These are phyloP conservation scores for Busseola fusca DNA, from an alignment of 2,888 invertebrate genomes.

Conservation along the genomic window DNA sequence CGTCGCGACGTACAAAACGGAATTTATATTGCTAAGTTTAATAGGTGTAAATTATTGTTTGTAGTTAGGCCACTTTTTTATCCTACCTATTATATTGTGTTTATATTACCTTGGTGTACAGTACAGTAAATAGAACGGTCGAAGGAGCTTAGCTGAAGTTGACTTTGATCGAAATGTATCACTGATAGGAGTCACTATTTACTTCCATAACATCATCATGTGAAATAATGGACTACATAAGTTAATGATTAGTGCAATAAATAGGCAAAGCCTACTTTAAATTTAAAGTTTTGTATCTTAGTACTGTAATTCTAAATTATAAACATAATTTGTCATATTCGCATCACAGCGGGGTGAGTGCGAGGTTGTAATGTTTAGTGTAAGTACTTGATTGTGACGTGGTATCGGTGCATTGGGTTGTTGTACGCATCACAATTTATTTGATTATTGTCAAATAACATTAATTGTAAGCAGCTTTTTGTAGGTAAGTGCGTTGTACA, in stretches of 20 bases:
- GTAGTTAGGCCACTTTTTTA: slow-evolving; percentile 56
- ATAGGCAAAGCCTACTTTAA: slow-evolving; percentile 87
- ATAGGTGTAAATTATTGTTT: slow-evolving; percentile 57
- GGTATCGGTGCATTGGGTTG: slow-evolving; percentile 65
- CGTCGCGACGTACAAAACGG: slow-evolving; percentile 54
- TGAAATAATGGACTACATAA: slow-evolving; percentile 82
- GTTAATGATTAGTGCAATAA: slow-evolving; percentile 86
- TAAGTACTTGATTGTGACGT: slow-evolving; percentile 55
- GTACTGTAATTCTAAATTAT: slow-evolving; percentile 80
- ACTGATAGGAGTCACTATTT: slow-evolving; percentile 65
- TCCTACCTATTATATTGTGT: slow-evolving; percentile 46
- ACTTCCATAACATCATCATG: slow-evolving; percentile 82
- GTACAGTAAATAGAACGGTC: slow-evolving; percentile 60
- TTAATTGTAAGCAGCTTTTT: slow-evolving; percentile 73
- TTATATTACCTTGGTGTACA: slow-evolving; percentile 64
- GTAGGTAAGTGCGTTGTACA: slow-evolving; percentile 61
- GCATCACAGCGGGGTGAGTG: slow-evolving; percentile 63
- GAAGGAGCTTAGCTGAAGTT: slow-evolving; percentile 60
- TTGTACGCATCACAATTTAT: slow-evolving; percentile 67
- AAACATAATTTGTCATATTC: slow-evolving; percentile 65
- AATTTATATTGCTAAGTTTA: slow-evolving; percentile 52
- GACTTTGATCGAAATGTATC: slow-evolving; percentile 58
- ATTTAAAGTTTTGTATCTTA: slow-evolving; percentile 84
- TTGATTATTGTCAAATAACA: slow-evolving; percentile 70
- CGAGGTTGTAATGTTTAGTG: slow-evolving; percentile 67